Evolutionary conservation across 2,888 invertebrate genomes (phyloP).

Genomic region (Ryuthela nishihirai): DNA sequence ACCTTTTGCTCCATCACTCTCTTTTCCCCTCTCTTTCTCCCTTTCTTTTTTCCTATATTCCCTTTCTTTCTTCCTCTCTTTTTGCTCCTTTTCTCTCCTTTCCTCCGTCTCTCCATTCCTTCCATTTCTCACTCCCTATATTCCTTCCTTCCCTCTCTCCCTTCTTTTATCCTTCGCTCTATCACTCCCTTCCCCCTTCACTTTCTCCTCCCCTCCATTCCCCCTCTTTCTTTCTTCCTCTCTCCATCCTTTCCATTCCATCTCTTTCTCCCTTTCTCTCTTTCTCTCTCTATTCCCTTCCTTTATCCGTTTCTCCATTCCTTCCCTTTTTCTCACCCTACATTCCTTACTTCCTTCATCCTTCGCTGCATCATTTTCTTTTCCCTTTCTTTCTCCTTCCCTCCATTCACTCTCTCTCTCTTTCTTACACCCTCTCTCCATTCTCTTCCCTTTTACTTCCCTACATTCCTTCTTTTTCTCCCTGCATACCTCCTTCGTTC

Average conservation of each 20-base stretch:
- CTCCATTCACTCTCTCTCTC: background rate
- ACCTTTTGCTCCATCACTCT: background rate
- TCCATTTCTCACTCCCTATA: no score
- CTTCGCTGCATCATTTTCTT: background rate
- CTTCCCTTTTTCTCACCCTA: background rate
- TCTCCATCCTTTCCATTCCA: background rate
- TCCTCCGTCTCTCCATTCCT: background rate
- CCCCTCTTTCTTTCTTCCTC: background rate
- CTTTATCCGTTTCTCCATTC: background rate
- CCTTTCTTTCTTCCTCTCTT: background rate
- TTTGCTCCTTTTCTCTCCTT: background rate
- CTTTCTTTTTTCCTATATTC: background rate
- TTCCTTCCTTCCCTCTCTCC: background rate
- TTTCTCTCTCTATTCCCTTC: background rate
- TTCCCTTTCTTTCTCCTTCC: background rate
- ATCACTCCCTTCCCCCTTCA: background rate
- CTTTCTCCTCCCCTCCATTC: background rate
- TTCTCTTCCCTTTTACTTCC: background rate
- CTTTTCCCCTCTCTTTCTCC: no score
- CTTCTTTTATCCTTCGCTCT: background rate
- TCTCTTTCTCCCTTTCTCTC: background rate
- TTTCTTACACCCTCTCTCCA: background rate
- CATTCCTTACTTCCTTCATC: background rate
- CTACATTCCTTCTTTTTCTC: background rate
- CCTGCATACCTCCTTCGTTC: background rate